Evolutionary conservation across 2,888 invertebrate species (phyloP).

Genomic region (Schrankia costaestrigalis): DNA sequence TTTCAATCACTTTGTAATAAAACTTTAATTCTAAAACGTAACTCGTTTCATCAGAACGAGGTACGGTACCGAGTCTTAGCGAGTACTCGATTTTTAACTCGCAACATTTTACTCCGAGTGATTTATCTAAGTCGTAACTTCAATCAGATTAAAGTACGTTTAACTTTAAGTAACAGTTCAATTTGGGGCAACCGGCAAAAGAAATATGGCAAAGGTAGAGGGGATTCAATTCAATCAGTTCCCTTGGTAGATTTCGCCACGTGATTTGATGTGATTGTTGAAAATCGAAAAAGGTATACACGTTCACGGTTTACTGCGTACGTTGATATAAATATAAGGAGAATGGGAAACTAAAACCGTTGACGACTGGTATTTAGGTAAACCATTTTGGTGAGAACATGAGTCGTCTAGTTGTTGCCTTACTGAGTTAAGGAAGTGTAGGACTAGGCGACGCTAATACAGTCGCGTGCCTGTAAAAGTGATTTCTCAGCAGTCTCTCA

Average conservation of each 20-base stretch:
- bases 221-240: conserved; percentile 77
- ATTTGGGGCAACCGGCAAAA: conserved; percentile 70
- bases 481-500: too few relatives aligned
- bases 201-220: conserved; percentile 73
- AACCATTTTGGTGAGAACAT: too few relatives aligned
- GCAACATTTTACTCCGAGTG: conserved; percentile 35
- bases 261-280: conserved; percentile 79
- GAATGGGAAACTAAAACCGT: too few relatives aligned
- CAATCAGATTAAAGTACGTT: conserved; percentile 79
- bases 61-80: too few relatives aligned
- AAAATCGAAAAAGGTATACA: conserved; percentile 61
- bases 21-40: not conserved
- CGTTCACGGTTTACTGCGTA: conserved; percentile 8
- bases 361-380: too few relatives aligned
- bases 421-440: too few relatives aligned
- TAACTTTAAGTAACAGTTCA: conserved; percentile 74
- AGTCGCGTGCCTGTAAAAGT: too few relatives aligned
- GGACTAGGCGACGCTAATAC: too few relatives aligned
- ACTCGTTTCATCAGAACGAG: too few relatives aligned
- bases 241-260: conserved; percentile 59
- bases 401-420: too few relatives aligned
- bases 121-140: conserved; percentile 72
- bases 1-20: too few relatives aligned
- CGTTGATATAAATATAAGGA: too few relatives aligned
- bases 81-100: conserved; percentile 21